Conservation (phyloP, 2,113 vertebrate species). For the Mus spicilegus region DNA sequence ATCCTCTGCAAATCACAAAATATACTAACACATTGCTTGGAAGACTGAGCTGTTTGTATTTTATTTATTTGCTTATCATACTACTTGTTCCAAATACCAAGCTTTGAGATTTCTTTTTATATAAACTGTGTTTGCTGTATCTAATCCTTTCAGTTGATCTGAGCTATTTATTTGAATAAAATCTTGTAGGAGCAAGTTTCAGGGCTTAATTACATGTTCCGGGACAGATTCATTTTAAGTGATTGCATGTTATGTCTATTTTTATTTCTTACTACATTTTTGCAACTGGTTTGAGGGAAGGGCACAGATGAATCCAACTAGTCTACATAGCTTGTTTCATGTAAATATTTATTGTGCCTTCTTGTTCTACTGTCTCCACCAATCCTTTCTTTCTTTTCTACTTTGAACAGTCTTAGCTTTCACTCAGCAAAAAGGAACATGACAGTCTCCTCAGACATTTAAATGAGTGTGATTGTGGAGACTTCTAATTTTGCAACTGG, state of each 20-base stretch:
- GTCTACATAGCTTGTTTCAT: not conserved
- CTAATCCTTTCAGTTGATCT: constrained; percentile 52
- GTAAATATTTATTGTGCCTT: constrained; percentile 24
- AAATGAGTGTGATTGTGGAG: not conserved
- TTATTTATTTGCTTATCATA: not conserved
- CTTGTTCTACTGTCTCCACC: not conserved
- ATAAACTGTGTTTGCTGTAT: not conserved
- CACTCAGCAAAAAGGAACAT: not conserved
- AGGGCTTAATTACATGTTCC: constrained; percentile 42
- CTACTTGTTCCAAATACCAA: constrained; percentile 18
- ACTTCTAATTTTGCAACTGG: constrained; percentile 5
- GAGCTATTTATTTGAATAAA: constrained; percentile 70
- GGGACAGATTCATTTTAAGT: constrained; percentile 32
- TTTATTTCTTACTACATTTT: constrained; percentile 46
- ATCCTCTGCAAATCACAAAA: not conserved
- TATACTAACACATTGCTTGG: not conserved
- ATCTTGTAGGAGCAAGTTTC: constrained; percentile 57
- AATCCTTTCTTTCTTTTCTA: not conserved
- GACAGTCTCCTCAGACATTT: not conserved
- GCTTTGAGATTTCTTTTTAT: constrained; percentile 30
- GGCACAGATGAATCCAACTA: constrained; percentile 23
- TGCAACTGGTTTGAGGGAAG: not conserved
- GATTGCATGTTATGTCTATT: constrained; percentile 53
- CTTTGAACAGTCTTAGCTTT: constrained; percentile 40
- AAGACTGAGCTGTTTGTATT: not conserved